Conservation (phyloP, 2,113 vertebrate genomes). For the Rhipidura dahli region DNA sequence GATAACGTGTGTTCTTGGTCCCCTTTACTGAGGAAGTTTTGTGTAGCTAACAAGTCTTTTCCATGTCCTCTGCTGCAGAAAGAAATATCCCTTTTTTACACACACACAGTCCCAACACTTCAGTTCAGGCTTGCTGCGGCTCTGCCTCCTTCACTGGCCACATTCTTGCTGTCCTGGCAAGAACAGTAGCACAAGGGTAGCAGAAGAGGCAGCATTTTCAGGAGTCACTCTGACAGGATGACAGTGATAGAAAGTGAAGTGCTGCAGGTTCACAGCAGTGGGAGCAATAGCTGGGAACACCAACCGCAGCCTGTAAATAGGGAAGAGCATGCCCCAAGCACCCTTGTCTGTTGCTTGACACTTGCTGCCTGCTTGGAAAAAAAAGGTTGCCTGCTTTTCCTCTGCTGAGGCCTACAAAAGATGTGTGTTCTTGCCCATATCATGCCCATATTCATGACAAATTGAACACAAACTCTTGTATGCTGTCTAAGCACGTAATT, state of each 20-base stretch:
- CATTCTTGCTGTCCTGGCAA: accelerated
- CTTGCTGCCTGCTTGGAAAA: background rate
- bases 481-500: background rate
- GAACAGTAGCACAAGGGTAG: background rate
- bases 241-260: background rate
- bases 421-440: background rate
- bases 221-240: background rate
- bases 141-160: background rate
- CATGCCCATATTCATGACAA: background rate
- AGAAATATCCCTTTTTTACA: background rate
- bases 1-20: background rate
- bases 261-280: background rate
- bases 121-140: background rate
- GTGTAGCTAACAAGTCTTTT: background rate
- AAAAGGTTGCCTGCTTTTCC: background rate
- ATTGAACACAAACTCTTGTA: background rate
- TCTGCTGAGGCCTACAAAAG: background rate
- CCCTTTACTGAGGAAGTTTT: background rate
- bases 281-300: background rate
- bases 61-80: background rate
- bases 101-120: background rate
- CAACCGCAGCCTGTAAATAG: accelerated
- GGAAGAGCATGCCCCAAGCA: background rate
- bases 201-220: background rate
- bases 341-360: accelerated